A percentile compares a stretch with the other conserved stretches of the same genome.
These are phyloP conservation scores for Hiodon tergisus DNA, from an alignment of 2,113 vertebrate species.

Conservation along the genomic window DNA sequence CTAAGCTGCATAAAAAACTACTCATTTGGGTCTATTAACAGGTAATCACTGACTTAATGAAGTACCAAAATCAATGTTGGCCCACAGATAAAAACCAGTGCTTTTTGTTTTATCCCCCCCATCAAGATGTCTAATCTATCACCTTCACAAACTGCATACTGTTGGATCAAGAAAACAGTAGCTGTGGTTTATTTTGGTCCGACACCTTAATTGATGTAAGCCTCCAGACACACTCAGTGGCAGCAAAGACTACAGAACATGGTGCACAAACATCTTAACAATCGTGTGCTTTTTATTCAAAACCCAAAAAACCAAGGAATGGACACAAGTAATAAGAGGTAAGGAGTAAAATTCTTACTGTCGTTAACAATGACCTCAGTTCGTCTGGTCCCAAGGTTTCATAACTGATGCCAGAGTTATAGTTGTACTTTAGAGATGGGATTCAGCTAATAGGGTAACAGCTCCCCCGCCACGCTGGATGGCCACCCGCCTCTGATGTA, in stretches of 20 bases:
- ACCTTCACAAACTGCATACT: no score
- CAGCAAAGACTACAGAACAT: neutral
- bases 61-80: neutral
- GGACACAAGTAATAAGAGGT: neutral
- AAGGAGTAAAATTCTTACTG: constrained; percentile 48
- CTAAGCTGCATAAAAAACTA: no score
- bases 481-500: no score
- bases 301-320: neutral
- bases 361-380: constrained; percentile 69
- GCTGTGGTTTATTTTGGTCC: no score
- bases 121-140: no score
- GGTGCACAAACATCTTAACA: neutral
- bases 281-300: neutral
- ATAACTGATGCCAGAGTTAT: constrained; percentile 68
- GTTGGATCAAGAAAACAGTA: no score
- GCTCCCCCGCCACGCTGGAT: no score
- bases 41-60: neutral
- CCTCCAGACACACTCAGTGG: neutral
- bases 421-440: constrained; percentile 56
- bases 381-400: constrained; percentile 74
- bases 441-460: neutral
- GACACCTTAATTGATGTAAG: neutral
- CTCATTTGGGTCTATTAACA: no score
- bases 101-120: no score
- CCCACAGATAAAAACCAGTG: neutral